Base-by-base conservation (phyloP, 2,113 vertebrate species). In the Theristicus caerulescens region DNA sequence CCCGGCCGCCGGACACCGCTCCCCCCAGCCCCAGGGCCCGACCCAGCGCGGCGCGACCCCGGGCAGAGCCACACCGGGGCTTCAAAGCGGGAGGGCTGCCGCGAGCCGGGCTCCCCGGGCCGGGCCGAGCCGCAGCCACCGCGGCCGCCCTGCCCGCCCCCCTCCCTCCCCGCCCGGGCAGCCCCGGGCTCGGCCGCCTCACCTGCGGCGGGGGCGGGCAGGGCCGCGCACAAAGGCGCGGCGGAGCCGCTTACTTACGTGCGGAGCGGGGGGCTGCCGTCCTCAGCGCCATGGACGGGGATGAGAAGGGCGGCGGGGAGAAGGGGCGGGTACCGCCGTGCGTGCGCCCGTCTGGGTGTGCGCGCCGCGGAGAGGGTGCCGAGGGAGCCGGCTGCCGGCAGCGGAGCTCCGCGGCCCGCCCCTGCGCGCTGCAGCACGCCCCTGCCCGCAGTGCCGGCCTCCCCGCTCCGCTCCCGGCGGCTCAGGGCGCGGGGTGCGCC, bases 241-340 rank as follows among this genome's bases (percentile, higher is more conserved):
- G 89, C 72, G 10, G 58, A 26, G 86, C 83, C 78, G 40, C n/a
- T 92, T 80, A 95, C 97, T 97, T 95, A 98, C 96, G 92, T 84
- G 94, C 93, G 86, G 55, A 96, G 81, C 73, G 78, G 95, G 69
- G 74, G 91, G 74, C 82, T 71, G 88, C 96, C 96, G 97, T 95
- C 78, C 94, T 88, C 86, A 65, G 90, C 84, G 95, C 84, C 96
- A 69, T 34, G 71, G 91, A 36, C 36, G 38, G 49, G 54, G 82
- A 86, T 70, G 44, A 16, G 81, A 65, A 81, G 86, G 58, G 83
- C 71, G 83, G 52, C 72, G 36, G 52, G 46, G 84, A 76, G 83
- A 66, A 66, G 86, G 86, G 86, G 86, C 86, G 86, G 86, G 76
- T 13, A 29, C 86, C 49, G 32, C 65, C 85, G 65, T 32, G 26